These are phyloP conservation scores for Gymnoscopelus microlampas DNA, from an alignment of 2,797 vertebrate genomes.

Conservation along the genomic window DNA sequence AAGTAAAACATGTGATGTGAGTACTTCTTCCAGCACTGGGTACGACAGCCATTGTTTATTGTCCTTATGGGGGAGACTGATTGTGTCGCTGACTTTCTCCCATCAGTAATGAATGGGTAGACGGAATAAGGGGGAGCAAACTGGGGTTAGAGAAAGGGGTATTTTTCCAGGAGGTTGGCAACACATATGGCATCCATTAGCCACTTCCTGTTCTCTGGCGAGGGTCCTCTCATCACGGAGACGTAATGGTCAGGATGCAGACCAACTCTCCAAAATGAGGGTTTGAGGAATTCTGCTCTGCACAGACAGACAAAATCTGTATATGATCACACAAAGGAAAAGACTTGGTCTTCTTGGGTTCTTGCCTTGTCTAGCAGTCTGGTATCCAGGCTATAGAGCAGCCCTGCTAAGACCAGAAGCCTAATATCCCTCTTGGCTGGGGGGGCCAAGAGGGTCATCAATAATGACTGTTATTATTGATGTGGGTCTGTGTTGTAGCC, in stretches of 20 bases:
- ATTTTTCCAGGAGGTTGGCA: slow-evolving; percentile 58
- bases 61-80: slow-evolving; percentile 47
- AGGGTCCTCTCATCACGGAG: slow-evolving; percentile 41
- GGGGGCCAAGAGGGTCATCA: too few relatives aligned
- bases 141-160: slow-evolving; percentile 29
- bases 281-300: slow-evolving; percentile 22
- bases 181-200: slow-evolving; percentile 75
- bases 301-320: slow-evolving; percentile 3
- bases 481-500: too few relatives aligned
- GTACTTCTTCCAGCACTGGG: background rate
- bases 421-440: too few relatives aligned
- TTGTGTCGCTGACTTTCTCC: slow-evolving; percentile 54
- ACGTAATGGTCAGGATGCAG: slow-evolving; percentile 35
- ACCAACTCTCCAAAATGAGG: slow-evolving; percentile 20
- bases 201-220: slow-evolving; percentile 64
- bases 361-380: too few relatives aligned
- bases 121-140: background rate
- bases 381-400: too few relatives aligned
- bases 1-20: too few relatives aligned
- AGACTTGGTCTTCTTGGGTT: too few relatives aligned
- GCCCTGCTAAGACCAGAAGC: too few relatives aligned
- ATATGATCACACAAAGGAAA: too few relatives aligned
- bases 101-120: slow-evolving; percentile 52
- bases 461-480: background rate
- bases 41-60: slow-evolving; percentile 56